phyloP scores from a whole-genome alignment of 92 coral and sea anemone genomes.

The Umimayanthus kanabou region DNA sequence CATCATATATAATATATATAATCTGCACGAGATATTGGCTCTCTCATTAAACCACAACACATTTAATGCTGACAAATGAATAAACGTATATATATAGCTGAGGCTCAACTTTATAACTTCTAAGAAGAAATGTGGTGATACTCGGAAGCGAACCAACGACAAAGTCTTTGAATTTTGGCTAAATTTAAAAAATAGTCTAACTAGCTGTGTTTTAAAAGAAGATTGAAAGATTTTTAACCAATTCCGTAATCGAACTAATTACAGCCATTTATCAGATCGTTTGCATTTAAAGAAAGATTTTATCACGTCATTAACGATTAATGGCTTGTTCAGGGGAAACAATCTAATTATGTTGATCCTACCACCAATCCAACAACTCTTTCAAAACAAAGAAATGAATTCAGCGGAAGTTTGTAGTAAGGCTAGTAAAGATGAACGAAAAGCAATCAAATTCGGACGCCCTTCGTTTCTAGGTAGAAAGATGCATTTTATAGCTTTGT shows the following conservation, averaged over 20 bases:
- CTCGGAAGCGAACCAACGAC: neutral
- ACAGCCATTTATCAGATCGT: constrained; percentile 16
- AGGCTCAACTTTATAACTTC: neutral
- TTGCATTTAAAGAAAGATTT: constrained; percentile 1
- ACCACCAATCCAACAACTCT: neutral
- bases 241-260: neutral
- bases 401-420: neutral
- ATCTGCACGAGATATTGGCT: neutral
- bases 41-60: neutral
- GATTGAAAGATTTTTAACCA: neutral
- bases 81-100: neutral
- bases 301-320: constrained; percentile 1
- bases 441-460: neutral
- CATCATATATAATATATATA: neutral
- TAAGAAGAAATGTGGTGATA: neutral
- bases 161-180: neutral
- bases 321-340: neutral
- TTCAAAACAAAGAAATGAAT: neutral
- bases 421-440: too few species aligned
- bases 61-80: neutral
- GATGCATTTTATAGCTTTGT: neutral
- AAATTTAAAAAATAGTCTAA: neutral
- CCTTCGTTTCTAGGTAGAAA: too few species aligned
- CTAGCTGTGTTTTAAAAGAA: neutral
- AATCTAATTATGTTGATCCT: neutral